Conservation (phyloP, 2,797 vertebrate genomes). For the Pelochelys cantorii region DNA sequence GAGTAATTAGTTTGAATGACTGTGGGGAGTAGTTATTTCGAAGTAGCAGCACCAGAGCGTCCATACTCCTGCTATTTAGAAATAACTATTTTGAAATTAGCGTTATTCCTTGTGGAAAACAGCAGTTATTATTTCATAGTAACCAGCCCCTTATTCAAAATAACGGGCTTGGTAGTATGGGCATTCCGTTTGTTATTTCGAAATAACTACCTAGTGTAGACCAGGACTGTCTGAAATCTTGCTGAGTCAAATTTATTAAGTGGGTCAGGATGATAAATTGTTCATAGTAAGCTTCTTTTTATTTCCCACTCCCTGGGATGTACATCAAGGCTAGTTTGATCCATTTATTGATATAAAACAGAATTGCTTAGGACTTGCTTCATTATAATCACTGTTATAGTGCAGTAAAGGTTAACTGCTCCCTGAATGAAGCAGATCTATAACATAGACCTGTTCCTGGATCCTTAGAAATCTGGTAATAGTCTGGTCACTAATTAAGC, state of each 20-base stretch:
- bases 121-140: no score
- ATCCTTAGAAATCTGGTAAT: constrained; percentile 58
- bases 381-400: constrained; percentile 68
- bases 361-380: constrained; percentile 71
- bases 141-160: no score
- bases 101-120: no score
- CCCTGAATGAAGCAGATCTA: constrained; percentile 64
- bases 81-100: no score
- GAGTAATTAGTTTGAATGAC: no score
- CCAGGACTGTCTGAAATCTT: constrained; percentile 59
- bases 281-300: constrained; percentile 53
- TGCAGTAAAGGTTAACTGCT: constrained; percentile 72
- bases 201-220: no score
- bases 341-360: constrained; percentile 73
- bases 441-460: constrained; percentile 46
- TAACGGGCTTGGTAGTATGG: no score
- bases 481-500: constrained; percentile 70
- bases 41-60: no score
- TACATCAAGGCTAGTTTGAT: constrained; percentile 64
- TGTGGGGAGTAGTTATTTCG: no score
- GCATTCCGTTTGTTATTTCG: no score
- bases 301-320: constrained; percentile 21
- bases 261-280: constrained; percentile 13
- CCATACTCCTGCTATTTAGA: no score
- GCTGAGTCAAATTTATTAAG: constrained; percentile 45